Percentiles rank a stretch among this genome's conserved stretches.
Conservation (phyloP, 2,113 vertebrate genomes). For the Dipodomys merriami region DNA sequence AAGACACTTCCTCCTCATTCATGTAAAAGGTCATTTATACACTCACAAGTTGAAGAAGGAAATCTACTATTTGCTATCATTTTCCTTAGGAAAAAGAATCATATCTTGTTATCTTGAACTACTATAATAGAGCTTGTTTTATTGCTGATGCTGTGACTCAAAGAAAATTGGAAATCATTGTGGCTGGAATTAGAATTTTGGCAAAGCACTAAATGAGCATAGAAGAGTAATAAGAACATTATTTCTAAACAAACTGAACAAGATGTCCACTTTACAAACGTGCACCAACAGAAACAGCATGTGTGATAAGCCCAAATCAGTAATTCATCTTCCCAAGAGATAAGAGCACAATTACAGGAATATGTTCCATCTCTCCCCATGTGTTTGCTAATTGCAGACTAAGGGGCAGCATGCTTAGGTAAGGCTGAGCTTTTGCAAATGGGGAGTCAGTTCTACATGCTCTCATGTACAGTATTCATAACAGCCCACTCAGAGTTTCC, state of each 20-base stretch:
- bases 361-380: not conserved
- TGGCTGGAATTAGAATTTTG: conserved; percentile 50
- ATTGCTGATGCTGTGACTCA: conserved; percentile 31
- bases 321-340: not conserved
- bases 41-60: not conserved
- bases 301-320: not conserved
- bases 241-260: conserved; percentile 62
- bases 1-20: not conserved
- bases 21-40: conserved; percentile 20
- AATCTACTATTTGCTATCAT: conserved; percentile 29
- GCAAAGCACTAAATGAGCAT: conserved; percentile 7
- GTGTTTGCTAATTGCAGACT: not conserved
- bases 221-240: conserved; percentile 32
- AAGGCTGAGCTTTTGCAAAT: conserved; percentile 14
- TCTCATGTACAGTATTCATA: not conserved
- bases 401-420: not conserved
- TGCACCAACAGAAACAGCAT: not conserved
- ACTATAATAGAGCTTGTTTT: not conserved
- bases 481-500: not conserved
- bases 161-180: conserved; percentile 41
- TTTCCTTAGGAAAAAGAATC: conserved; percentile 53
- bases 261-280: not conserved
- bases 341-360: not conserved
- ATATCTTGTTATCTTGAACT: conserved; percentile 42
- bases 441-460: not conserved